Evolutionary conservation across 2,797 vertebrate species (phyloP).

Genomic region (Gambusia yucatana): DNA sequence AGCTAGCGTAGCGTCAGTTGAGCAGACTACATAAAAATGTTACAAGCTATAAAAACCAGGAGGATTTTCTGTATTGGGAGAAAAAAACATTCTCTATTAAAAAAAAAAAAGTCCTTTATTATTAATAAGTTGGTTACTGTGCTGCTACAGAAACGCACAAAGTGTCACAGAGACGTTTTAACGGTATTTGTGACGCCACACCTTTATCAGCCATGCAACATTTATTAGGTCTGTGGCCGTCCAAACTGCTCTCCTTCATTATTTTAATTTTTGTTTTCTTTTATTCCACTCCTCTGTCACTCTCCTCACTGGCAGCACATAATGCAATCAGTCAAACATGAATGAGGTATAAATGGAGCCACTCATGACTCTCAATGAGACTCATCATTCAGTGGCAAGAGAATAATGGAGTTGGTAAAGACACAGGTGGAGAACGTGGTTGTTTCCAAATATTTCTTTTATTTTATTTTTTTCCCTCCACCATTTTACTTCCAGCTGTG

Average conservation of each 20-base stretch:
- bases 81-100: constrained; percentile 17
- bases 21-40: constrained; percentile 48
- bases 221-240: constrained; percentile 40
- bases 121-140: constrained; percentile 46
- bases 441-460: constrained; percentile 14
- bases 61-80: constrained; percentile 34
- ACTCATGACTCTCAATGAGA: constrained; percentile 47
- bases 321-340: constrained; percentile 55
- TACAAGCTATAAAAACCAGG: constrained; percentile 50
- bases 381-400: constrained; percentile 50
- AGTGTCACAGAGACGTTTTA: constrained; percentile 31
- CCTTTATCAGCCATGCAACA: constrained; percentile 29
- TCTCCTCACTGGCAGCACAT: constrained; percentile 18
- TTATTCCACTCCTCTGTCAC: constrained; percentile 13
- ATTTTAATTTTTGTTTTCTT: too few relatives aligned
- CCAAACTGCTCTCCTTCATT: constrained; percentile 14
- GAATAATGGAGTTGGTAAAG: constrained; percentile 27
- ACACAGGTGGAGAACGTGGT: constrained; percentile 18
- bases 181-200: constrained; percentile 2
- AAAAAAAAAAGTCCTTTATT: constrained; percentile 46
- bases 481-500: neutral
- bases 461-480: too few relatives aligned
- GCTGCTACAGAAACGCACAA: constrained; percentile 11
- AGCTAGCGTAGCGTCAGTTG: constrained; percentile 11
- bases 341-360: constrained; percentile 58